These are phyloP conservation scores for Pteropus alecto DNA, from an alignment of 2,113 vertebrate genomes.

Conservation along the genomic window DNA sequence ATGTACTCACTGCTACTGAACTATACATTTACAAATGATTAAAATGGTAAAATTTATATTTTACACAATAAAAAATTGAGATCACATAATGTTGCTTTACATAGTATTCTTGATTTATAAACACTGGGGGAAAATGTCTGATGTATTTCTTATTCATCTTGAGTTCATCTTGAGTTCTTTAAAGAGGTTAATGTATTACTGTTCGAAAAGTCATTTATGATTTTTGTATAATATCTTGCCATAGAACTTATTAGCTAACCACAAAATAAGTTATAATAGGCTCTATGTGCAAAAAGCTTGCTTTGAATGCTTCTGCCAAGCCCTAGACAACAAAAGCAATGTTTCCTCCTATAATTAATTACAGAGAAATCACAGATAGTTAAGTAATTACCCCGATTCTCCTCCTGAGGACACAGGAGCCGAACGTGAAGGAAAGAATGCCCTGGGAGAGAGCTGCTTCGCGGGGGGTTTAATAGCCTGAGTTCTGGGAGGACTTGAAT, in stretches of 20 bases:
- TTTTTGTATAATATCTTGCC: conserved; percentile 40
- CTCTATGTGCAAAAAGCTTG: conserved; percentile 54
- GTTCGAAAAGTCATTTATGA: conserved; percentile 59
- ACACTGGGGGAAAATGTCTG: conserved; percentile 8
- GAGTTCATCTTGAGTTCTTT: conserved; percentile 62
- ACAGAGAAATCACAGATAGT: conserved; percentile 62
- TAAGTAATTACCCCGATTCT: neutral
- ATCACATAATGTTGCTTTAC: neutral
- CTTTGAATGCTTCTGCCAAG: conserved; percentile 66
- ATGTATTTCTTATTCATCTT: conserved; percentile 41
- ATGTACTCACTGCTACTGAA: too few species aligned
- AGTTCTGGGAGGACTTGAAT: neutral
- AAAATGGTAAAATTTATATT: neutral
- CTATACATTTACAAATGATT: neutral
- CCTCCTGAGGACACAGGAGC: neutral
- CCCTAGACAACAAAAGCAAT: conserved; percentile 51
- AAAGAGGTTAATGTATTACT: conserved; percentile 56
- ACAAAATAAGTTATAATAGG: conserved; percentile 58
- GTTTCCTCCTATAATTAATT: conserved; percentile 71
- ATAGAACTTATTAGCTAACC: conserved; percentile 67
- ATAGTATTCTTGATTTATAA: conserved; percentile 30
- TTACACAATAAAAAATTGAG: neutral
- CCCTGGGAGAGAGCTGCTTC: neutral
- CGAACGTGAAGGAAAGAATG: neutral
- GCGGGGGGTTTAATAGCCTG: neutral